These are phyloP conservation scores for Sceloporus undulatus DNA, from an alignment of 2,113 vertebrate species.

Conservation along the genomic window DNA sequence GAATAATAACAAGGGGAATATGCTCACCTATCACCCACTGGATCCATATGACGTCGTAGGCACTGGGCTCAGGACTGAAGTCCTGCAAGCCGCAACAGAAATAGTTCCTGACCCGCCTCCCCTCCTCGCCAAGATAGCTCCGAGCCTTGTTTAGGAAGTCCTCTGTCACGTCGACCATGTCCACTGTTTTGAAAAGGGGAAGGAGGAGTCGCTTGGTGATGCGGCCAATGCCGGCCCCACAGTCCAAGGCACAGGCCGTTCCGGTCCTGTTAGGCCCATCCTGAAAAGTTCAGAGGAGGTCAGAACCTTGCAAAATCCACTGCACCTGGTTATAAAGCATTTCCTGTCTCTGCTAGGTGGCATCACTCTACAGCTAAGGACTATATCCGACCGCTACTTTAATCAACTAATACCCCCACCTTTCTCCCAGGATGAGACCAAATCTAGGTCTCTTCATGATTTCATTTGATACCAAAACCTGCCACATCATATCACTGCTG, in stretches of 20 bases:
- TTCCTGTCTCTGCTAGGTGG: background rate
- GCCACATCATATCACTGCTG: no score
- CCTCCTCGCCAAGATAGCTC: constrained; percentile 90
- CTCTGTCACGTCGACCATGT: constrained; percentile 95
- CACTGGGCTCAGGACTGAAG: constrained; percentile 85
- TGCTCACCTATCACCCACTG: constrained; percentile 98
- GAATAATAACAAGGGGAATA: no score
- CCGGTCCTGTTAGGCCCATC: constrained; percentile 87
- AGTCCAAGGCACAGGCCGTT: constrained; percentile 89
- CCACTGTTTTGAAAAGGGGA: constrained; percentile 90
- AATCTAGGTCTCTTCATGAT: no score
- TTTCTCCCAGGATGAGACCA: no score
- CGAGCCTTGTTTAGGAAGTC: constrained; percentile 93
- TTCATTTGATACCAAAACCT: no score
- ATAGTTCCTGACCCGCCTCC: constrained; percentile 88
- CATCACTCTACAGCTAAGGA: no score
- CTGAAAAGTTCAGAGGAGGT: constrained; percentile 64
- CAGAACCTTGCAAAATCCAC: background rate
- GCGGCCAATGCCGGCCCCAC: constrained; percentile 92
- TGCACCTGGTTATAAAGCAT: background rate
- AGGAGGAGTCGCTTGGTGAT: constrained; percentile 94
- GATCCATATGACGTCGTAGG: constrained; percentile 97
- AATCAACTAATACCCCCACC: no score
- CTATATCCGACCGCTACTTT: no score
- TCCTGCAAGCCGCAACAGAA: constrained; percentile 94